A percentile compares a stretch with the other conserved stretches of the same genome.
These are phyloP conservation scores for Epinephelus lanceolatus DNA, from an alignment of 2,113 vertebrate genomes.

Conservation along the genomic window DNA sequence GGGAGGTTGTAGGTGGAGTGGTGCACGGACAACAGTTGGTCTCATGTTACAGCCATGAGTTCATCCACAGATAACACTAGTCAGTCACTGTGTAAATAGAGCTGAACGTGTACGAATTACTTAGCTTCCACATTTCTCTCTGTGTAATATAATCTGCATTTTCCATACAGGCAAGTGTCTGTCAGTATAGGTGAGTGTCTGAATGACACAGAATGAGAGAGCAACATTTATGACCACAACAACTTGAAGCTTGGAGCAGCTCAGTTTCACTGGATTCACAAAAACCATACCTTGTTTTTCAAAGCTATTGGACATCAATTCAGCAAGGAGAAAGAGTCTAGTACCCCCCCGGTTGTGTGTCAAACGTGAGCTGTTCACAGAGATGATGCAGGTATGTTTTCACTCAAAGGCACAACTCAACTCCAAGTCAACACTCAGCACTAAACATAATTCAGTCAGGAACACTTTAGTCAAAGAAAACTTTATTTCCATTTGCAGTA, in stretches of 20 bases:
- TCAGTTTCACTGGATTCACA: slow-evolving; percentile 2
- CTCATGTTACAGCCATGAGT: slow-evolving; percentile 49
- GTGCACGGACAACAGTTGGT: slow-evolving; percentile 29
- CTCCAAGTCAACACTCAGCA: not conserved
- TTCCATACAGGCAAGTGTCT: slow-evolving; percentile 9
- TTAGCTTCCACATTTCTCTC: slow-evolving; percentile 16
- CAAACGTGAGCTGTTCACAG: slow-evolving; percentile 17
- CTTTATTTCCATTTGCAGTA: too few relatives aligned
- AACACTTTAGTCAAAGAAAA: too few relatives aligned
- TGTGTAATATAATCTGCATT: slow-evolving; percentile 37
- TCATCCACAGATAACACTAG: slow-evolving; percentile 53
- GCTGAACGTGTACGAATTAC: slow-evolving; percentile 44
- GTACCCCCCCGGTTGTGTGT: slow-evolving; percentile 4
- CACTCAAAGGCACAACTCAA: not conserved
- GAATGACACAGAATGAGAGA: not conserved
- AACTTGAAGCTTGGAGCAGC: not conserved
- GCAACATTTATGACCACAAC: not conserved
- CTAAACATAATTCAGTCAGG: not conserved
- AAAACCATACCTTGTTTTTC: slow-evolving; percentile 1
- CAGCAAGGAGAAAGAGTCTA: slow-evolving; percentile 43
- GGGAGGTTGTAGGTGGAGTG: not conserved
- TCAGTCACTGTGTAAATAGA: slow-evolving; percentile 47
- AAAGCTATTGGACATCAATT: not conserved
- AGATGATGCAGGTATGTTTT: slow-evolving; percentile 1
- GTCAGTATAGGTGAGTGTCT: slow-evolving; percentile 6